A percentile compares a stretch with the other conserved stretches of the same genome.
These are phyloP conservation scores for Heliconius cydno DNA, from an alignment of 2,888 invertebrate genomes.

Conservation along the genomic window DNA sequence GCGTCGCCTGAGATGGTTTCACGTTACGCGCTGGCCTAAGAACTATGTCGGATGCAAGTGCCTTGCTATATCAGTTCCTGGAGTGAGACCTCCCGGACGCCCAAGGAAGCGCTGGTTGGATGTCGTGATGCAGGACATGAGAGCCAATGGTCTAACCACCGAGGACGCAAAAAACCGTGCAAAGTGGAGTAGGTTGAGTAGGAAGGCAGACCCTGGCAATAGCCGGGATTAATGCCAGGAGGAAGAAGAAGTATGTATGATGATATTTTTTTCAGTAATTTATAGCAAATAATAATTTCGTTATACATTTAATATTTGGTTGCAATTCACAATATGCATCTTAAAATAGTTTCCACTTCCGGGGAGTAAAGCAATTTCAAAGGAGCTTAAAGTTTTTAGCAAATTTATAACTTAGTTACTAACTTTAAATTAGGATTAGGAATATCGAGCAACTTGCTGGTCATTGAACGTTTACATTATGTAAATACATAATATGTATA, in stretches of 20 bases:
- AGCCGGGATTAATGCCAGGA: too few species aligned
- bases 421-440: slow-evolving; percentile 25
- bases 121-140: too few species aligned
- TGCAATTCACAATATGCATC: slow-evolving; percentile 6
- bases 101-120: too few species aligned
- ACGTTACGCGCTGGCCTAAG: too few species aligned
- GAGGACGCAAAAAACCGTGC: too few species aligned
- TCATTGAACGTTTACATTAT: neutral
- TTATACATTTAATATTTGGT: slow-evolving; percentile 14
- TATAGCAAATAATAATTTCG: neutral
- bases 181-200: too few species aligned
- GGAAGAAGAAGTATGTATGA: neutral
- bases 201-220: too few species aligned
- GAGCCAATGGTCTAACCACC: too few species aligned
- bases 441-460: neutral
- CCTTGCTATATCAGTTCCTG: too few species aligned
- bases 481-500: neutral
- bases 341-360: slow-evolving; percentile 13
- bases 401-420: slow-evolving; percentile 5
- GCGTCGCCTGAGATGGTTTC: too few species aligned
- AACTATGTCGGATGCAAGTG: too few species aligned
- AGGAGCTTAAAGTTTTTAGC: slow-evolving; percentile 27
- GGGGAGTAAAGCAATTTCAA: slow-evolving; percentile 15
- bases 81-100: too few species aligned
- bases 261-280: neutral